Conservation (phyloP, 2,888 invertebrate species). For the Caenorhabditis doughertyi region DNA sequence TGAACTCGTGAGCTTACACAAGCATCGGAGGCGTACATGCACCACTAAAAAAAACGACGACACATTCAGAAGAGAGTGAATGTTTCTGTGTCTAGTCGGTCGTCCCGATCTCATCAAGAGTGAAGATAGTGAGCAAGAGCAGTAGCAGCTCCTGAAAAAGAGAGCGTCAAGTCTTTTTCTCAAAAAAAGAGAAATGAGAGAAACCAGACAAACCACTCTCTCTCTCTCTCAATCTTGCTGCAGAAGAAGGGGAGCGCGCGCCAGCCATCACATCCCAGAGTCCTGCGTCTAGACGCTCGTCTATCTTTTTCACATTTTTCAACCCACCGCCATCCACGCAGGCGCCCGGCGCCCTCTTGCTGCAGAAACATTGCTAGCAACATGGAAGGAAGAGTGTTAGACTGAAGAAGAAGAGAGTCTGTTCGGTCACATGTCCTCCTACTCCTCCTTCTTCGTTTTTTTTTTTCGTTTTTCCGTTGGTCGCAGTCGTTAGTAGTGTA, state of each 20-base stretch:
- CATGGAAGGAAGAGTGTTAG: slow-evolving; percentile 19
- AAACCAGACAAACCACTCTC: slow-evolving; percentile 12
- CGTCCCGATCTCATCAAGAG: slow-evolving; percentile 7
- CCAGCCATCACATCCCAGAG: slow-evolving; percentile 2
- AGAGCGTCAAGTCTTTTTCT: slow-evolving; percentile 1
- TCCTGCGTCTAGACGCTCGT: slow-evolving; percentile 43
- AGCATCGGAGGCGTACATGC: not conserved
- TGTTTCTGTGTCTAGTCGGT: slow-evolving; percentile 20
- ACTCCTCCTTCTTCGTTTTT: slow-evolving; percentile 15
- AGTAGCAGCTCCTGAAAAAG: slow-evolving; percentile 11
- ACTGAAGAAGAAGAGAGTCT: slow-evolving; percentile 26
- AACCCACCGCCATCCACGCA: slow-evolving; percentile 21
- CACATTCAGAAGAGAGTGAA: slow-evolving; percentile 10
- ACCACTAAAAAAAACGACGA: slow-evolving; percentile 20
- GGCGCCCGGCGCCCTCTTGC: slow-evolving; percentile 20
- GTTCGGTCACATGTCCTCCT: slow-evolving; percentile 58
- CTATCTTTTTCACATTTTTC: slow-evolving; percentile 52
- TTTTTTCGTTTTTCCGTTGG: slow-evolving; percentile 4
- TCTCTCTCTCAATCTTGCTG: not conserved
- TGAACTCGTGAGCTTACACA: slow-evolving; percentile 26
- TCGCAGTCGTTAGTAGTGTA: slow-evolving; percentile 43
- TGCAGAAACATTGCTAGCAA: slow-evolving; percentile 25
- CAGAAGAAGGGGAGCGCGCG: slow-evolving; percentile 11
- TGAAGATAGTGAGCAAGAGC: not conserved
- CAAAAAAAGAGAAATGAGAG: slow-evolving; percentile 1